Evolutionary conservation across 1,140 invertebrate species (phyloP).

Genomic region (Nasonia longicornis): DNA sequence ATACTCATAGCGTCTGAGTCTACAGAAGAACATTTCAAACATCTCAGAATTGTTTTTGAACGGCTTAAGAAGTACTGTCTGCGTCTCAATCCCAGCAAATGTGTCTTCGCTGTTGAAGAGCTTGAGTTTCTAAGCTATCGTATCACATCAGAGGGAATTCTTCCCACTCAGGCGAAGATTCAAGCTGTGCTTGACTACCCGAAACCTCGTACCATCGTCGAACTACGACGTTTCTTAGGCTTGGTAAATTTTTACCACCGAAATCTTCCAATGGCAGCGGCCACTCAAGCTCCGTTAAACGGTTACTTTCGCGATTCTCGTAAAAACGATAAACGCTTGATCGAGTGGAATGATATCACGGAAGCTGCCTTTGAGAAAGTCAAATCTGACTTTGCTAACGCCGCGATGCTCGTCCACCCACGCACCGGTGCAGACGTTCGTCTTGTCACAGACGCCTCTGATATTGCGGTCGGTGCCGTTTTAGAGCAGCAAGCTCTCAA

Average conservation of each 20-base stretch:
- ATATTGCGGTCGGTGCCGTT: not conserved
- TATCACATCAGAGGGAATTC: constrained; percentile 49
- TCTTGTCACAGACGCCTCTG: not conserved
- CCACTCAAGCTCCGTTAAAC: not conserved
- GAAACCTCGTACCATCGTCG: not conserved
- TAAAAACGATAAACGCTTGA: constrained; percentile 5
- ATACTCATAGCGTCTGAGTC: constrained; percentile 56
- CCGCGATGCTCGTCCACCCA: not conserved
- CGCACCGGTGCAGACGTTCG: not conserved
- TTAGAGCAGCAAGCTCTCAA: not conserved
- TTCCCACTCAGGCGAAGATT: constrained; percentile 52
- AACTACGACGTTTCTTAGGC: not conserved
- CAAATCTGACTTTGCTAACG: not conserved
- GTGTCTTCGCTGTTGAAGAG: constrained; percentile 46
- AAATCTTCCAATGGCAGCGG: not conserved
- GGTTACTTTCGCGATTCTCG: not conserved
- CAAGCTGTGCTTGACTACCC: not conserved
- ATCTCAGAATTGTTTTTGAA: constrained; percentile 50
- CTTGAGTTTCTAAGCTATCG: constrained; percentile 56
- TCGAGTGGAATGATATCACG: not conserved
- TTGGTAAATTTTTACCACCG: constrained; percentile 26
- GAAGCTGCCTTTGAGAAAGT: not conserved
- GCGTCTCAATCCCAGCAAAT: constrained; percentile 51
- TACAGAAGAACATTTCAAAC: constrained; percentile 50
- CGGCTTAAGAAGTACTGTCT: constrained; percentile 35